These are phyloP conservation scores for Brachionus rubens DNA, from an alignment of 1,140 invertebrate genomes.

Conservation along the genomic window DNA sequence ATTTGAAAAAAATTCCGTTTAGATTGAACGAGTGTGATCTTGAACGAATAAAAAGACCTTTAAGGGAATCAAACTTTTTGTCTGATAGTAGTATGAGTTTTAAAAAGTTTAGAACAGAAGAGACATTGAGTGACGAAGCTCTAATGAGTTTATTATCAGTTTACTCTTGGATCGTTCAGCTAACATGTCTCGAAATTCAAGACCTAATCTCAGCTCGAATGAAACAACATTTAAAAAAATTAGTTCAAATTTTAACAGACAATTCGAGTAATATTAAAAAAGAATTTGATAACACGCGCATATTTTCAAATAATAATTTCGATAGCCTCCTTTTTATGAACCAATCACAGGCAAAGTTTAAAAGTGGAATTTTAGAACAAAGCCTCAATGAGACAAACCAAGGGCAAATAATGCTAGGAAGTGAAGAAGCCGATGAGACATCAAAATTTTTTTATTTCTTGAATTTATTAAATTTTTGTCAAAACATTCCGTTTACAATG, in stretches of 20 bases:
- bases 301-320: not conserved
- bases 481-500: not conserved
- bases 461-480: not conserved
- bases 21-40: not conserved
- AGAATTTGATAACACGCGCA: not conserved
- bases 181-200: constrained; percentile 38
- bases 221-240: constrained; percentile 23
- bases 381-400: too few relatives aligned
- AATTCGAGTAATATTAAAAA: not conserved
- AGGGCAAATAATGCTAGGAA: too few relatives aligned
- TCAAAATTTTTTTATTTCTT: constrained; percentile 3
- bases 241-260: constrained; percentile 22
- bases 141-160: not conserved
- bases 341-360: not conserved
- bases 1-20: constrained; percentile 22
- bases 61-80: not conserved
- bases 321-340: not conserved
- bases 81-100: not conserved
- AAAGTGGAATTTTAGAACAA: not conserved
- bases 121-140: not conserved
- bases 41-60: not conserved
- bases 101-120: not conserved
- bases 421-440: not conserved
- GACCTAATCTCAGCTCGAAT: not conserved
- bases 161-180: constrained; percentile 14